Percentiles rank a stretch among this genome's conserved stretches.
These are phyloP conservation scores for Gopherus evgoodei DNA, from an alignment of 2,113 vertebrate species.

Conservation along the genomic window DNA sequence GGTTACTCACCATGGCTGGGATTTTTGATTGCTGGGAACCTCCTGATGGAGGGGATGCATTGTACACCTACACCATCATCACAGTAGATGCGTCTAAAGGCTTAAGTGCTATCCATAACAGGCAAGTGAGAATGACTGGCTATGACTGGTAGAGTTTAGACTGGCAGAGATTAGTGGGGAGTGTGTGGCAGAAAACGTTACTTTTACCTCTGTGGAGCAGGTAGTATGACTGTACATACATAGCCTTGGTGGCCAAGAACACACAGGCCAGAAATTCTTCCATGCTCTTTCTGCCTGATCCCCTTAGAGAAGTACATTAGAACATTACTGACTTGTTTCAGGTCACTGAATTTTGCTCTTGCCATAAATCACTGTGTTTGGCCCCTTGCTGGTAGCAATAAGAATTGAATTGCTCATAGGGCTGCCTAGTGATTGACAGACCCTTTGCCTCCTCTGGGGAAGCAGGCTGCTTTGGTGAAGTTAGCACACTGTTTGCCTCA, in stretches of 20 bases:
- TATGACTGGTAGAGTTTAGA: background rate
- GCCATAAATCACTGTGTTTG: background rate
- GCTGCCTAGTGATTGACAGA: background rate
- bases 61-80: conserved; percentile 93
- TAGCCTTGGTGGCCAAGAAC: background rate
- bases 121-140: conserved; percentile 73
- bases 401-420: background rate
- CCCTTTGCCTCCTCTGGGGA: background rate
- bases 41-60: conserved; percentile 83
- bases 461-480: background rate
- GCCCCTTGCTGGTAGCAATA: fast-evolving
- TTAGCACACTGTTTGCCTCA: fast-evolving
- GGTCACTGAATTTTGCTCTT: background rate
- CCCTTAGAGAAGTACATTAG: fast-evolving
- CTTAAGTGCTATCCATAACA: conserved; percentile 88
- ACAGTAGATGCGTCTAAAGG: conserved; percentile 89
- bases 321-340: fast-evolving
- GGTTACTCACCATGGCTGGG: conserved; percentile 94
- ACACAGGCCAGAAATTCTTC: fast-evolving
- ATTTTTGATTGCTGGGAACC: conserved; percentile 96
- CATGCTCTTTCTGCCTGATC: background rate
- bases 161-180: background rate
- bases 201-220: background rate
- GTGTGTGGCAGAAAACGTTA: background rate
- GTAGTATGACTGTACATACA: background rate